These are phyloP conservation scores for Anhinga rufa DNA, from an alignment of 2,113 vertebrate genomes.

Conservation along the genomic window DNA sequence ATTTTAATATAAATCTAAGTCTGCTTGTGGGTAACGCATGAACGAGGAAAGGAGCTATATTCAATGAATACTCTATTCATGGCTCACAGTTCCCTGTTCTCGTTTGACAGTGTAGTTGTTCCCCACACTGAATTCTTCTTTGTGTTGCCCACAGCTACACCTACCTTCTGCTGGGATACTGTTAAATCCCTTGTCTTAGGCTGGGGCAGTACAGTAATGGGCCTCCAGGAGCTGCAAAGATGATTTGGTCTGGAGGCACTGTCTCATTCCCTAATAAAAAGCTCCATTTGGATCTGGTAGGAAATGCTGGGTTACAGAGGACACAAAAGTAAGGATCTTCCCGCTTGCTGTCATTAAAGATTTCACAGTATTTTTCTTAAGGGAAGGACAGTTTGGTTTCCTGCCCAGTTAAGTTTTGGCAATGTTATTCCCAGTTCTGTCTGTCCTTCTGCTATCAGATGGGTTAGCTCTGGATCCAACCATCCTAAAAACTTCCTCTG, in stretches of 20 bases:
- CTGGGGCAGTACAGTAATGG: neutral
- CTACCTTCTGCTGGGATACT: neutral
- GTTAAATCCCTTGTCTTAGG: neutral
- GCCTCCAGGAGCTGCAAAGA: neutral
- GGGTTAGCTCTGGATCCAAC: neutral
- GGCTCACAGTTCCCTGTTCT: neutral
- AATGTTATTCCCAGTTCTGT: neutral
- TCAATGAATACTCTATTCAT: neutral
- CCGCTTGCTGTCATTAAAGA: neutral
- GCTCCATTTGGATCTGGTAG: neutral
- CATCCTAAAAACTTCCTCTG: neutral
- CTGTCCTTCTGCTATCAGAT: neutral
- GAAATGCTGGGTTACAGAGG: neutral
- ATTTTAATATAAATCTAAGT: neutral
- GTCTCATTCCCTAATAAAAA: neutral
- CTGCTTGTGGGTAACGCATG: neutral
- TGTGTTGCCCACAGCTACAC: neutral
- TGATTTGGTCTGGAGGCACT: neutral
- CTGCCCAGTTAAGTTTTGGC: neutral
- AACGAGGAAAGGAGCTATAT: neutral
- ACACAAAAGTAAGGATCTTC: neutral
- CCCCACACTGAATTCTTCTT: neutral
- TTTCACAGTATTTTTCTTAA: neutral
- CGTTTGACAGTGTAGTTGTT: neutral
- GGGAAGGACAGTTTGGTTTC: neutral